phyloP scores from a whole-genome alignment of 1,140 invertebrate species.

The Holotrichia oblita region DNA sequence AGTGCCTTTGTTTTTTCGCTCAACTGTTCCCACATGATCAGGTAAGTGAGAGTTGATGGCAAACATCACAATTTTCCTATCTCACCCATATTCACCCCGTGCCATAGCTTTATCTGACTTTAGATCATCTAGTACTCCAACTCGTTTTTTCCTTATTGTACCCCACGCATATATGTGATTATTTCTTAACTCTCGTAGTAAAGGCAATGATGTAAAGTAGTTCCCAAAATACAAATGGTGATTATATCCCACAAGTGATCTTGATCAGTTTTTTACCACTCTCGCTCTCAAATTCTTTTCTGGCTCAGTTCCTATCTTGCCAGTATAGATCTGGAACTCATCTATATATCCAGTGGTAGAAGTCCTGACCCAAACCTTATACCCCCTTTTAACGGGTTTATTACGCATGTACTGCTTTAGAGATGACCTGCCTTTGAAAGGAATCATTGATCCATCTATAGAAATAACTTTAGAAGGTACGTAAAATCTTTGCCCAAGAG shows the following conservation, averaged over 20 bases:
- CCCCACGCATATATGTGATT: slow-evolving; percentile 52
- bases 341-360: neutral
- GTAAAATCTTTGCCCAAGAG: neutral
- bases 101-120: slow-evolving; percentile 55
- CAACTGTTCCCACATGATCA: neutral
- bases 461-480: too few relatives aligned
- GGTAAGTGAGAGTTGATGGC: slow-evolving; percentile 58
- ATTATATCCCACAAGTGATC: neutral
- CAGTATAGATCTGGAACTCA: neutral
- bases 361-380: neutral
- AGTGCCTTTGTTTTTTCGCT: neutral
- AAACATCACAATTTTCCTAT: slow-evolving; percentile 56
- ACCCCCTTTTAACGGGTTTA: too few relatives aligned
- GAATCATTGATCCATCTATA: too few relatives aligned
- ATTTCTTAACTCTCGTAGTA: neutral
- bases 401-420: too few relatives aligned
- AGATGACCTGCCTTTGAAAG: too few relatives aligned
- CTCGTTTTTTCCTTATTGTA: slow-evolving; percentile 57
- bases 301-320: neutral
- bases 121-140: slow-evolving; percentile 48
- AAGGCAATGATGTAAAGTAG: too few relatives aligned
- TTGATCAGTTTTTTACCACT: neutral
- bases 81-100: slow-evolving; percentile 56
- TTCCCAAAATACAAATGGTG: too few relatives aligned
- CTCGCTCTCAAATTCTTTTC: neutral